Percentiles rank a stretch among this genome's conserved stretches.
phyloP scores from a whole-genome alignment of 2,113 vertebrate genomes.

The Theristicus caerulescens region DNA sequence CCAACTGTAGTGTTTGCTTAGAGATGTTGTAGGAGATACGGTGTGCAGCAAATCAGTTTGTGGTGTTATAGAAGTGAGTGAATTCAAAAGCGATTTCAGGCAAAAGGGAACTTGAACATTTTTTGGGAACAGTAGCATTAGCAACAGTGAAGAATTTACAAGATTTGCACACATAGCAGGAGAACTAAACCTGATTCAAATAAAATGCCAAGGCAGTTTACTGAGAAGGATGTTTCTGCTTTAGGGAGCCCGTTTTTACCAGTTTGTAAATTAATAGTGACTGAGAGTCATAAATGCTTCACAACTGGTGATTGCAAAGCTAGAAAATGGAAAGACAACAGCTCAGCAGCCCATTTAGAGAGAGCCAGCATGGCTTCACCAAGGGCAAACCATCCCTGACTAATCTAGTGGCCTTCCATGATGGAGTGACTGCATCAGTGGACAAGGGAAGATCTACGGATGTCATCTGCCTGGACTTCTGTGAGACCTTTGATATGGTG shows the following conservation, averaged over 20 bases:
- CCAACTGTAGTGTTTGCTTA: not conserved
- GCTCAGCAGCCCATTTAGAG: not conserved
- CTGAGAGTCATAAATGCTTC: not conserved
- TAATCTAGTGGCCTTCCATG: no score
- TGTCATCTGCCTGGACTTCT: not conserved
- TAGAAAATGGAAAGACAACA: not conserved
- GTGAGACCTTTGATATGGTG: not conserved
- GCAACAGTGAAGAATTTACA: not conserved
- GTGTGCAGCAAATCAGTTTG: not conserved
- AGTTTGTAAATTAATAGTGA: not conserved
- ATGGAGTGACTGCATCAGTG: not conserved
- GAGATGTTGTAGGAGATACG: not conserved
- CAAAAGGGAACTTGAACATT: not conserved
- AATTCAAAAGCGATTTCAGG: not conserved
- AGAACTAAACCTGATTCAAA: not conserved
- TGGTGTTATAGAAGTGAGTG: not conserved
- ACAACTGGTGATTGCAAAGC: not conserved
- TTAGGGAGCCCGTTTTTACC: not conserved
- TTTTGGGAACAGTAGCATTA: not conserved
- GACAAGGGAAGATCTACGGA: not conserved
- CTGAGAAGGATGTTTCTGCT: not conserved
- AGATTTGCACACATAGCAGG: not conserved
- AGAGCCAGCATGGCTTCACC: not conserved
- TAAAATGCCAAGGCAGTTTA: not conserved
- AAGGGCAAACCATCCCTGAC: rapidly evolving